Base-by-base conservation (phyloP, 92 coral and sea anemone genomes). In the Phymanthus crucifer region DNA sequence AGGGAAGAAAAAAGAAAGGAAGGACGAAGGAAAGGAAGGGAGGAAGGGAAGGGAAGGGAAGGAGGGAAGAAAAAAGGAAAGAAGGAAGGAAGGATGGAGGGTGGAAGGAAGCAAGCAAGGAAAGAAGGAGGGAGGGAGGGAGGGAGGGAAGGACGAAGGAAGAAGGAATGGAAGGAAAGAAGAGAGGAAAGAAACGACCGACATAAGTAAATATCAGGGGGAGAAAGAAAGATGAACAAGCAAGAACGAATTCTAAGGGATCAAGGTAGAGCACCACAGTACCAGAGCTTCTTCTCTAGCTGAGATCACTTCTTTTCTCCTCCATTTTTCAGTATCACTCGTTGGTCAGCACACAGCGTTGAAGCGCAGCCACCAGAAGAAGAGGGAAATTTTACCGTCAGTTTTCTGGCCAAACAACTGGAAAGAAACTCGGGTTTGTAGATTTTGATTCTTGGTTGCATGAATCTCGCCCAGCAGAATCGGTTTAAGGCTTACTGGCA, bases 321-420 rank as follows among this genome's bases (percentile, higher is more conserved):
- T 54, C 68, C 23, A 33, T 40, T 32, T 71, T 21, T 35, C n/a
- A 89, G 93, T 32, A 24, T 86, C 17, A 79, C 85, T 74, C 79
- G 91, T 10, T 89, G 91, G 97, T 89, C 88, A 8, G 75, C 89
- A 16, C 75, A 72, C 74, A 85, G 89, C 56, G 93, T 83, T 0
- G 83, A 56, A 2, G 78, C 86, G 6, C 91, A 89, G 19, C 81
- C 71, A 38, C 80, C 86, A 29, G 94, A 84, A 23, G 98, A 87
- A 40, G 94, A 91, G 48, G 89, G 88, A 18, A 87, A 87, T 32
- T 94, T 94, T 85, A 87, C 95, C 13, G 93, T 92, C 40, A 84
- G 91, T 61, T 94, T 89, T 80, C 79, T 94, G 64, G 92, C 96
- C 34, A 87, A 89, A 72, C 96, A 94, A 80, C 80, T 91, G 68